Evolutionary conservation across 1,140 invertebrate genomes (phyloP), one percentile per base, ranked within the genome.

Genomic region (Adoxophyes honmai): DNA sequence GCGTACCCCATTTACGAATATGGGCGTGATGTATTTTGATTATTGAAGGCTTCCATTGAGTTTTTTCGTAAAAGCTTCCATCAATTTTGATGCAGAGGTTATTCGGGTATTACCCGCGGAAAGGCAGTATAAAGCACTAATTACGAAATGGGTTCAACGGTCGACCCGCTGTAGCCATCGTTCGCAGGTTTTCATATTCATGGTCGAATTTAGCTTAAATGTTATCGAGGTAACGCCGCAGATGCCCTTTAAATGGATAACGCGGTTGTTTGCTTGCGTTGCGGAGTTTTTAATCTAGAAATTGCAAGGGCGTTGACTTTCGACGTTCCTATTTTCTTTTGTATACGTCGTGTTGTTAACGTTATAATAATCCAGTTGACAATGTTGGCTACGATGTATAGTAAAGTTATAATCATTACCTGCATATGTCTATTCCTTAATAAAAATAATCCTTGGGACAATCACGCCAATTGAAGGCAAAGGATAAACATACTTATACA

Each of bases 101-200:
- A 21, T 48, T 48, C 10, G 18, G 18, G 42, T n/a, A 6, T 21
- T 13, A 48, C 28, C 42, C 5, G 42, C 11, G 8, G 8, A 11
- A 48, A 48, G 18, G 18, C 21, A 44, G 16, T 48, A 21, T 10
- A 21, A n/a, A 10, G 10, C 18, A 48, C 21, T 48, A 28, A 48
- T 48, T 48, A 48, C 42, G 18, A 13, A 8, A 28, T 33, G 42
- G 42, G 42, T 48, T 48, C 42, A 48, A 48, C 42, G 42, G 42
- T 18, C 42, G 42, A 48, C 42, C 42, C 14, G 42, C n/a, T 28
- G 42, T 8, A n/a, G 42, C 42, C 11, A 28, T 48, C 42, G 21
- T 48, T 11, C 28, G 42, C 42, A 48, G 42, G 10, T 48, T 48
- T 48, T 48, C 42, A 48, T 48, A 10, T 48, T 11, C 16, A 21